phyloP scores from a whole-genome alignment of 53 echinoderm and acorn worm genomes.

The Echinarachnius parma region DNA sequence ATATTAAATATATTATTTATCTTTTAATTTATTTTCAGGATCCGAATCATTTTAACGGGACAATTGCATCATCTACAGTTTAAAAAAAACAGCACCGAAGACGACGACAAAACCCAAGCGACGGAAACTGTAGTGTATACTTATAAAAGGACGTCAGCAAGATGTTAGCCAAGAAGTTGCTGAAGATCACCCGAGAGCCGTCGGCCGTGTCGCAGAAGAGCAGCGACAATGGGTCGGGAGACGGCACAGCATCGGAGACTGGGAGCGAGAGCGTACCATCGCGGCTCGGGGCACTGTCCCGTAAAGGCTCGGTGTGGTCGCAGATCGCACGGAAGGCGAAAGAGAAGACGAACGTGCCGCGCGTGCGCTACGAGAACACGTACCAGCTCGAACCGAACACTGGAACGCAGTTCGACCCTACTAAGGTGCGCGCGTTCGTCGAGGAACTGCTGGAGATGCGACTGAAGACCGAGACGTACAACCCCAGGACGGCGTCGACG shows the following conservation, averaged over 20 bases:
- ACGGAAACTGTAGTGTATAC: too few relatives aligned
- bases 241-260: slow-evolving; percentile 50
- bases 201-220: slow-evolving; percentile 32
- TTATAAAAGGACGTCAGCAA: too few relatives aligned
- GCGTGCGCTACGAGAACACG: slow-evolving; percentile 70
- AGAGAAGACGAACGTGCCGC: slow-evolving; percentile 21
- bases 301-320: slow-evolving; percentile 62
- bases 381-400: slow-evolving; percentile 56
- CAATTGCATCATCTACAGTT: too few relatives aligned
- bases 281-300: slow-evolving; percentile 7
- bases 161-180: slow-evolving; percentile 17
- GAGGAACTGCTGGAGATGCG: slow-evolving; percentile 59
- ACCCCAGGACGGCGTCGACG: slow-evolving; percentile 36
- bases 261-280: slow-evolving; percentile 32
- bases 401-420: slow-evolving; percentile 35
- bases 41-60: too few relatives aligned
- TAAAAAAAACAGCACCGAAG: too few relatives aligned
- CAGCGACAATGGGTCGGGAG: slow-evolving; percentile 18
- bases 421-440: slow-evolving; percentile 53
- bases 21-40: too few relatives aligned
- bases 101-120: too few relatives aligned
- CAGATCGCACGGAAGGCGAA: slow-evolving; percentile 57
- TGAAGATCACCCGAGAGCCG: slow-evolving; percentile 32
- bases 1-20: too few relatives aligned
- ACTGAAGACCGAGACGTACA: slow-evolving; percentile 59